Evolutionary conservation across 2,113 vertebrate species (phyloP), one percentile per base, ranked within the genome.

Genomic region (Neoarius graeffei): DNA sequence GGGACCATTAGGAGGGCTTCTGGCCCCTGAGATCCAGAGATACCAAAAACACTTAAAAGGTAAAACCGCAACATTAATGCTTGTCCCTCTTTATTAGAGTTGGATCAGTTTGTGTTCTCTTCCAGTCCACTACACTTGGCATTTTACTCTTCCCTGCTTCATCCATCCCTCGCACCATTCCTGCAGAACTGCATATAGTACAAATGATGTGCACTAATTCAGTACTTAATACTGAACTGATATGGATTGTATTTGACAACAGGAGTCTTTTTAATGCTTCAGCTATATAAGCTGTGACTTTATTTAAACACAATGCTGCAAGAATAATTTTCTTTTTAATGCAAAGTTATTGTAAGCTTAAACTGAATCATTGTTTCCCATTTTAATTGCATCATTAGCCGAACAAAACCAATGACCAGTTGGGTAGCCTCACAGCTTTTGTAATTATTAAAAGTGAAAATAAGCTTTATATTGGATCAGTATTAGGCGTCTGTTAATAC

Each of bases 11-110:
- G 98, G 97, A 35, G 98, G 98, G 0, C 94, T 99, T 62, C 94
- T 99, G 92, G 95, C 95, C 48, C 97, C 98, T 8, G 98, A 99
- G 87, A 94, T 99, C 84, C 98, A 98, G 92, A 97, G 96, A 85
- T 97, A 98, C 93, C 97, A 98, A 88, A 99, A 96, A 67, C 97
- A 98, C 83, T 93, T 98, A 60, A 99, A 97, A 97, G 98, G 98
- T 99, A 94, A 92, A 89, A n/a, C 35, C 48, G 80, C 59, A 84
- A 13, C 23, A 42, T 27, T 27, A 62, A 0, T 66, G 25, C 19
- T 82, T 82, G n/a, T 23, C 6, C n/a, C 2, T 79, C 1, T 54
- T 85, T 56, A 52, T 27, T 42, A 1, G 27, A 5, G 14, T 23
- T 84, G 14, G 19, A 20, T 9, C 3, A 23, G 2, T 48, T 59